Evolutionary conservation across 2,888 invertebrate genomes (phyloP), one percentile per base, ranked within the genome.

Genomic region (Noctua pronuba): DNA sequence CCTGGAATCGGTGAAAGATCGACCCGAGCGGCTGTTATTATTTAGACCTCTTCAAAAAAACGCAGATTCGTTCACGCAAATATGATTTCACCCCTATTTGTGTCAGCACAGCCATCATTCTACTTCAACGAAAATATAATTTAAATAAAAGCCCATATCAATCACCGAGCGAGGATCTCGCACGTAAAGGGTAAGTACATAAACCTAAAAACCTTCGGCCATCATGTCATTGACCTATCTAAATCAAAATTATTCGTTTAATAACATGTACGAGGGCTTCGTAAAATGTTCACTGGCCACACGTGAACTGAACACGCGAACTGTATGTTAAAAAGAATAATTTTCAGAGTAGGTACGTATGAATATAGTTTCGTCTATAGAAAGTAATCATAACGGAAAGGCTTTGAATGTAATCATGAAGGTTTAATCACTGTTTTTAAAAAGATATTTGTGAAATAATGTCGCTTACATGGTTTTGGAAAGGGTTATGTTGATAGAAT

Each of bases 241-340:
- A 86, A 78, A 86, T 74, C 84, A 83, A 74, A 83, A 77, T 73
- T 35, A 73, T 82, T 65, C 73, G 44, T 84, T 77, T 73, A 73
- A 75, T 75, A 69, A 60, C 75, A 71, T 71, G 60, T 71, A 85
- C 35, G 62, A 73, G 76, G 65, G n/a, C 58, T 83, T 62, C 58
- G 70, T 75, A 31, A 79, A 78, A 69, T 75, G 65, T 66, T 52
- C 73, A 28, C 28, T 66, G 55, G 35, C 49, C 65, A 58, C 70
- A 85, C 67, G 85, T 52, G 55, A 73, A 6, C 60, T 8, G 18
- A 85, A 67, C 83, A 83, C 83, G 83, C 85, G 38, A 84, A 24
- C 44, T 1, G 52, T 49, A 58, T 76, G 76, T 76, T 70, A 85
- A 24, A 75, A 49, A 66, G 49, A 66, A 81, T 70, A 58, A 38